Evolutionary conservation across 2,113 vertebrate species (phyloP).

Genomic region (Pelecanoides urinatrix): DNA sequence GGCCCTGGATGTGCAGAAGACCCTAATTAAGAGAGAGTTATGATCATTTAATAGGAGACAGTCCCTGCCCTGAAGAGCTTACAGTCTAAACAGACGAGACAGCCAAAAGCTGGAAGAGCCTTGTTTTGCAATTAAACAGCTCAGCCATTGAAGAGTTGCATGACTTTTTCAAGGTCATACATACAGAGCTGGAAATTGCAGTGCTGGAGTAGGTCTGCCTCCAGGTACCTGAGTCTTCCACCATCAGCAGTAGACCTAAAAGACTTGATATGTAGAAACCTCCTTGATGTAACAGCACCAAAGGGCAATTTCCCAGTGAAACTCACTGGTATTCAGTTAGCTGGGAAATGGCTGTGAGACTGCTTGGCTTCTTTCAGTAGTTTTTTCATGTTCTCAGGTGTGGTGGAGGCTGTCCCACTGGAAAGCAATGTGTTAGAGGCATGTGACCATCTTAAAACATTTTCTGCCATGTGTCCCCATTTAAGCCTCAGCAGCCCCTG

Average conservation of each 20-base stretch:
- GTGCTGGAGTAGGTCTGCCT: no score
- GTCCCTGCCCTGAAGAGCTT: conserved; percentile 52
- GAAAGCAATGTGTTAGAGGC: background rate
- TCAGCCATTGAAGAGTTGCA: background rate
- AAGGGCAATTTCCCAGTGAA: background rate
- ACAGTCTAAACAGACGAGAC: conserved; percentile 20
- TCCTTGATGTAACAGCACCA: background rate
- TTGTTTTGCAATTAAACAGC: background rate
- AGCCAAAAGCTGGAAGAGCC: background rate
- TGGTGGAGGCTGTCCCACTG: background rate
- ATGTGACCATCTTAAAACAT: background rate
- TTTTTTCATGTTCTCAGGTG: background rate
- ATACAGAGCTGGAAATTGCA: background rate
- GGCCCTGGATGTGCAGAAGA: conserved; percentile 23
- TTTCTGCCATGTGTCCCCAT: background rate
- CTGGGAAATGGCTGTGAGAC: background rate
- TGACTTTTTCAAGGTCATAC: conserved; percentile 25
- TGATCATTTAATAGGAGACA: conserved; percentile 27
- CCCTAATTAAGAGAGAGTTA: conserved; percentile 47
- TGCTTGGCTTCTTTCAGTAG: background rate
- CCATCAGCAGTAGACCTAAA: background rate
- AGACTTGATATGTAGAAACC: rapidly evolving
- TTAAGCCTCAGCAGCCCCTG: background rate
- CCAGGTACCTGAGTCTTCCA: background rate
- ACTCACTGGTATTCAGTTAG: background rate